A percentile compares a stretch with the other conserved stretches of the same genome.
Evolutionary conservation across 2,113 vertebrate genomes (phyloP).

Genomic region (Sturnira hondurensis): DNA sequence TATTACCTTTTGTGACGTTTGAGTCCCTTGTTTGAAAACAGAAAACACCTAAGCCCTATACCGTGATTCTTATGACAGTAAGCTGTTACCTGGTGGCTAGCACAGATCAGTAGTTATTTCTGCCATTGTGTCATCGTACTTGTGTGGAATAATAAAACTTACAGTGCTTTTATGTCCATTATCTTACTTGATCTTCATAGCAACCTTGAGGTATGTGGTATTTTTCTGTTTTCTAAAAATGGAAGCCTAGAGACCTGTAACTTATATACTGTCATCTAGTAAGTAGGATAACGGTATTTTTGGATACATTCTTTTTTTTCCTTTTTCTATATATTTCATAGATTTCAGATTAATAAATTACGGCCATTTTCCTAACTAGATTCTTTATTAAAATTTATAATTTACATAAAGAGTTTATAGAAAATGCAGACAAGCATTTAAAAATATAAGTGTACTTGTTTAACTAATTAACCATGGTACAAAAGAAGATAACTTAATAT

Average conservation of each 20-base stretch:
- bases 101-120: background rate
- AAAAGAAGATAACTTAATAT: background rate
- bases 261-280: background rate
- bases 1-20: background rate
- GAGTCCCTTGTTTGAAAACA: constrained; percentile 14
- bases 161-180: background rate
- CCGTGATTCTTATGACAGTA: background rate
- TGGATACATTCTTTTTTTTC: background rate
- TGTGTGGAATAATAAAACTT: constrained; percentile 1
- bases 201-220: constrained; percentile 13
- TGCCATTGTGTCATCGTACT: background rate
- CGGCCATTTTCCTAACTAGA: constrained; percentile 8
- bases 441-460: background rate
- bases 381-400: background rate
- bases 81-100: background rate
- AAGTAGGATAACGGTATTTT: background rate
- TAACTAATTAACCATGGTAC: background rate
- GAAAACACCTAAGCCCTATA: background rate
- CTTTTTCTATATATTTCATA: background rate
- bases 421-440: background rate
- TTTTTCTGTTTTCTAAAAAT: constrained; percentile 13
- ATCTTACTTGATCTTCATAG: constrained; percentile 17
- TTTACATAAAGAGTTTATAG: background rate
- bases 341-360: constrained; percentile 2
- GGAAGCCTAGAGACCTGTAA: background rate